Base-by-base conservation (phyloP, 2,888 invertebrate species). In the Polymixis flavicincta region DNA sequence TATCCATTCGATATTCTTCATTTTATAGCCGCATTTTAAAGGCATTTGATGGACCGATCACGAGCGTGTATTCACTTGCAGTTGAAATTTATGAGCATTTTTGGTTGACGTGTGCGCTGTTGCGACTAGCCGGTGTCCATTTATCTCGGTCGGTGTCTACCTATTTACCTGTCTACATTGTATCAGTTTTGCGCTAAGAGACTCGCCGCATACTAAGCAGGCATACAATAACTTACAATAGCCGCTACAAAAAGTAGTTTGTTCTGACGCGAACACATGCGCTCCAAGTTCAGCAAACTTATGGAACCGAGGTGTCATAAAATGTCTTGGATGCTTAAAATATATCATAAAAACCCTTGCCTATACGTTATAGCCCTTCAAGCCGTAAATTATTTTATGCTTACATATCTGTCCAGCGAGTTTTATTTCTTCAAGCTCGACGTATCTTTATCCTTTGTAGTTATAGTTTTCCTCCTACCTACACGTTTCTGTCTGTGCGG, bases 181-280 rank as follows among this genome's bases (percentile, higher is more conserved):
- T 94, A 92, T 91, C 89, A 88, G 87, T 87, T 83, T 87, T 87
- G 88, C 87, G 88, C 78, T 87, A 85, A 80, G 87, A 89, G 89
- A 91, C 90, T 88, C 89, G 86, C 80, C 87, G 93, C 92, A 94
- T 94, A 94, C 93, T 92, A 93, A 94, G 85, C 91, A 93, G 91
- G 76, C 82, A 87, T 88, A 92, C 92, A 92, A 90, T 90, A 88
- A 89, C 89, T 90, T 89, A 92, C 92, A 94, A 94, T 93, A 91
- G 92, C 90, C 79, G 80, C 90, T 91, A 92, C 91, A 93, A 94
- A 93, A 94, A 92, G 88, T 87, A 87, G 89, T 89, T 86, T 88
- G 89, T 85, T 87, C 86, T 87, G 86, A 88, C 84, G 82, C 83
- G 76, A 74, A 90, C 90, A 90, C 88, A 90, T 85, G 84, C 87